phyloP scores from a whole-genome alignment of 2,888 invertebrate species.

The Diabrotica balteata region DNA sequence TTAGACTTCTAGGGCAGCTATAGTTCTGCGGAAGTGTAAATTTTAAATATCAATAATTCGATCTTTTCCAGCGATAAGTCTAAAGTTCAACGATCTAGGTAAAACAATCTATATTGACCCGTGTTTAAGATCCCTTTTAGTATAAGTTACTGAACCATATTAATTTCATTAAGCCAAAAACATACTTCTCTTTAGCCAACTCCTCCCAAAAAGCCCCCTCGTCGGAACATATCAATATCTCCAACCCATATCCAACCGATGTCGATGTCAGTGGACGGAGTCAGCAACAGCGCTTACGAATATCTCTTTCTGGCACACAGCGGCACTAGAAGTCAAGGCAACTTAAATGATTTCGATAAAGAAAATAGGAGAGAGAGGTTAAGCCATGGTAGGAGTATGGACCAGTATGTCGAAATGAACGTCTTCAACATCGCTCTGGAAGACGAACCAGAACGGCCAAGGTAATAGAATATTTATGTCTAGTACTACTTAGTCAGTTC shows the following conservation, averaged over 20 bases:
- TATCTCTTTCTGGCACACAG: conserved; percentile 71
- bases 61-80: too few species aligned
- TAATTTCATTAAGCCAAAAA: too few species aligned
- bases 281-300: conserved; percentile 70
- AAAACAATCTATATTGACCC: too few species aligned
- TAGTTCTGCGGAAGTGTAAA: too few species aligned
- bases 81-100: too few species aligned
- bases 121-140: too few species aligned
- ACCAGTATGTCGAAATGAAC: conserved; percentile 81
- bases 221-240: conserved; percentile 84
- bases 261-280: conserved; percentile 65
- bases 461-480: conserved; percentile 7
- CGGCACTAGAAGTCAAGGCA: conserved; percentile 74
- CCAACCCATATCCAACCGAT: conserved; percentile 77
- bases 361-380: conserved; percentile 62
- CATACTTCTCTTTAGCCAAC: conserved; percentile 67
- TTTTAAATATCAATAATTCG: too few species aligned
- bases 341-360: conserved; percentile 71
- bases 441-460: conserved; percentile 48
- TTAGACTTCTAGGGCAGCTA: too few species aligned
- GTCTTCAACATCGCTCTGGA: conserved; percentile 61
- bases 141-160: too few species aligned
- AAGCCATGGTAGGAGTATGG: conserved; percentile 76
- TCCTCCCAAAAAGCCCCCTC: conserved; percentile 88
- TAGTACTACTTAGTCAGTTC: too few species aligned